Percentiles rank a stretch among this genome's conserved stretches.
These are phyloP conservation scores for Rousettus madagascariensis DNA, from an alignment of 2,797 vertebrate genomes.

Conservation along the genomic window DNA sequence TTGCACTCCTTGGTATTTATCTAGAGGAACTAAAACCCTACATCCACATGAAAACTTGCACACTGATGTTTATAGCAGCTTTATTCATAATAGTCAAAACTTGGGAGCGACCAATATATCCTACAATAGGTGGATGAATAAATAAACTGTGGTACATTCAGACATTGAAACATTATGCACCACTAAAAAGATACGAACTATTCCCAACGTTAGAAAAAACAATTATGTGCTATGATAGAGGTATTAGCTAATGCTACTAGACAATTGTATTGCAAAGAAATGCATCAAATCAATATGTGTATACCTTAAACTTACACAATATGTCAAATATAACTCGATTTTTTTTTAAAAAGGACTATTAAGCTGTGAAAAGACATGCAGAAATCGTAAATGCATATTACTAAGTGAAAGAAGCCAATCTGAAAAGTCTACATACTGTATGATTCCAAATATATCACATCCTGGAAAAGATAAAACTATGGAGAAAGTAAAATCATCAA, in stretches of 20 bases:
- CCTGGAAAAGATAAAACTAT: background rate
- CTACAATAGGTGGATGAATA: background rate
- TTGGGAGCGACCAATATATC: background rate
- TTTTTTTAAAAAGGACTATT: background rate
- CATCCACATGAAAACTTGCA: background rate
- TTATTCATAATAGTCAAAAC: background rate
- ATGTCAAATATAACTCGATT: background rate
- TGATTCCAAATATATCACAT: background rate
- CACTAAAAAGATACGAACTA: background rate
- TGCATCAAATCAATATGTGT: background rate
- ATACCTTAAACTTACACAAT: background rate
- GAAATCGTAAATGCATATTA: background rate
- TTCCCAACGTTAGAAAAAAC: background rate
- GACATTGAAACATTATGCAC: background rate
- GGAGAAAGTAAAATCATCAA: background rate
- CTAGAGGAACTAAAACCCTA: background rate
- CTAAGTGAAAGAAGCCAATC: background rate
- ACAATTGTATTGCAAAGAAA: background rate
- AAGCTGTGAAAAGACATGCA: background rate
- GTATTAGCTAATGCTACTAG: background rate
- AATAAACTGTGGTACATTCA: background rate
- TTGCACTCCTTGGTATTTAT: background rate
- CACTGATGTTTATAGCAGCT: background rate
- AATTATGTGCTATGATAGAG: background rate
- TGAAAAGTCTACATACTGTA: background rate